Conservation (phyloP, 2,113 vertebrate species). For the Taxidea taxus region DNA sequence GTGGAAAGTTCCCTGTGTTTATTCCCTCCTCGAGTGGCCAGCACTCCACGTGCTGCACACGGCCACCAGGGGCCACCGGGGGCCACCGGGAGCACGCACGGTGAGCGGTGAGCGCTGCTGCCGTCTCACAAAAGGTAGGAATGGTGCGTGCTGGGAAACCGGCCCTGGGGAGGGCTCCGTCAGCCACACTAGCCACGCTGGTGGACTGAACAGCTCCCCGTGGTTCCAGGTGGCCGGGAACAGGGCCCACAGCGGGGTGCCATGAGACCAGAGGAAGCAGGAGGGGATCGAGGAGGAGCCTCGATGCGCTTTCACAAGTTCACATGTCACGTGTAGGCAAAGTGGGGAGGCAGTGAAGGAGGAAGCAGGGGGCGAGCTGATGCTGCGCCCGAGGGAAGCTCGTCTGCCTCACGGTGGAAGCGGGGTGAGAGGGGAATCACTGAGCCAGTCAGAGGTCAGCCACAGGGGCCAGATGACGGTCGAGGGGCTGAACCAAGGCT, state of each 20-base stretch:
- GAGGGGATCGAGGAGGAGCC: fast-evolving
- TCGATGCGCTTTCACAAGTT: neutral
- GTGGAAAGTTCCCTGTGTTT: neutral
- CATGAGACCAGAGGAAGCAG: neutral
- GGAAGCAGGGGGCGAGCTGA: too few species aligned
- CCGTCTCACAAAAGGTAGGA: neutral
- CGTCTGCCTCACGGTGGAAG: neutral
- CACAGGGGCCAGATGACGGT: neutral
- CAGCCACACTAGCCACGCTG: neutral
- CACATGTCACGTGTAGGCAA: neutral
- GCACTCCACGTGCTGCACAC: neutral
- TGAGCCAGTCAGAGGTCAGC: fast-evolving
- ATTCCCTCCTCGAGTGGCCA: neutral
- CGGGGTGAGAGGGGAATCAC: neutral
- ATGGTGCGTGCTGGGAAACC: neutral
- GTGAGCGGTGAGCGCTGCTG: too few species aligned
- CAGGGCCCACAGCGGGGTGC: too few species aligned
- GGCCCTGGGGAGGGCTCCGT: neutral
- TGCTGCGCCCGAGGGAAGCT: neutral
- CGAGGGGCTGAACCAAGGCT: neutral
- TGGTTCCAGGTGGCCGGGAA: fast-evolving
- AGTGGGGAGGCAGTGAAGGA: fast-evolving
- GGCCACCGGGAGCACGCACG: fast-evolving
- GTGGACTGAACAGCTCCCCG: neutral
- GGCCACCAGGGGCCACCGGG: too few species aligned